Conservation (phyloP, 2,888 invertebrate genomes). For the Rhabditoides inermis region DNA sequence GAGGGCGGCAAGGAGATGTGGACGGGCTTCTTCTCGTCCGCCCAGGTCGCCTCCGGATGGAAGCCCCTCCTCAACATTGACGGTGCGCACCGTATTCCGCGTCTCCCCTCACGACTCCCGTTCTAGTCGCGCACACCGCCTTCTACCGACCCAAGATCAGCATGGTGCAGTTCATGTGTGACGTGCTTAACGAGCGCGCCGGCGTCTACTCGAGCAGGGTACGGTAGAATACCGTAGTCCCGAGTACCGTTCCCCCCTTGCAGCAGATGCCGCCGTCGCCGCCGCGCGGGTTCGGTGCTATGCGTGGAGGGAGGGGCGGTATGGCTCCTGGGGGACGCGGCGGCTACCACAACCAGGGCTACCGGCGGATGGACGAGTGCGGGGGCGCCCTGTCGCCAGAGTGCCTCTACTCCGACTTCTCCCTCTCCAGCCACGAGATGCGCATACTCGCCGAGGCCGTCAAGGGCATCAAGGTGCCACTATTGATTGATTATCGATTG, state of each 20-base stretch:
- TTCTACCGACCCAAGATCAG: constrained; percentile 42
- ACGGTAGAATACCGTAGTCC: constrained; percentile 1
- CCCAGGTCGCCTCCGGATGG: constrained; percentile 36
- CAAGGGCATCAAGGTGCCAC: constrained; percentile 25
- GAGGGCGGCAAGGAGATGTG: constrained; percentile 50
- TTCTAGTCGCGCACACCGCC: constrained; percentile 38
- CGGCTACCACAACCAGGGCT: background rate
- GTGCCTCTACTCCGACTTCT: constrained; percentile 21
- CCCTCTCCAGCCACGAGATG: constrained; percentile 29
- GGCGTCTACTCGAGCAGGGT: too few species aligned
- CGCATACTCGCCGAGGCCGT: constrained; percentile 33
- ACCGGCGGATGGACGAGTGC: background rate
- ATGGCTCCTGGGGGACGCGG: constrained; percentile 1
- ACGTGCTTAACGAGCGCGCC: constrained; percentile 31
- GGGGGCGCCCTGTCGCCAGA: constrained; percentile 11
- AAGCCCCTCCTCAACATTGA: constrained; percentile 43
- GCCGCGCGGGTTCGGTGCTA: constrained; percentile 8
- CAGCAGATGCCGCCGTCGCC: background rate
- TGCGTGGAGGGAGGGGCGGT: background rate
- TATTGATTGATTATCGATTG: background rate
- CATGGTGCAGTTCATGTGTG: constrained; percentile 46
- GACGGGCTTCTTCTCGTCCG: constrained; percentile 49
- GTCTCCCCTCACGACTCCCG: background rate
- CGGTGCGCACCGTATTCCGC: constrained; percentile 12
- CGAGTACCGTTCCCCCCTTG: background rate